Evolutionary conservation across 2,797 vertebrate species (phyloP).

Genomic region (Geotrypetes seraphini): DNA sequence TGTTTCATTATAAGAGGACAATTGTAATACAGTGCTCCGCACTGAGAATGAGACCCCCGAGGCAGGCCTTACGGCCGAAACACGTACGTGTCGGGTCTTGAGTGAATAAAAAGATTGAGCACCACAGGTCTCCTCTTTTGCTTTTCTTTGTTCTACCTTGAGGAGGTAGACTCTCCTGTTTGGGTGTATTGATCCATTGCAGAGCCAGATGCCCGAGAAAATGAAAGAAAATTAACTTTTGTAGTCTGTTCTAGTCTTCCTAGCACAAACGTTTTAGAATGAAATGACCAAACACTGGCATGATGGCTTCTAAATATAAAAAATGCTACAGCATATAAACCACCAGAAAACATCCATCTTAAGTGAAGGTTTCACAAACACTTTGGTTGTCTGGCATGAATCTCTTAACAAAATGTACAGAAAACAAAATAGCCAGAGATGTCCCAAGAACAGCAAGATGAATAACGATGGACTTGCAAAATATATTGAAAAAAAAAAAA

Average conservation of each 20-base stretch:
- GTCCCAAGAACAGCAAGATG: not conserved
- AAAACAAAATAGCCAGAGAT: too few species aligned
- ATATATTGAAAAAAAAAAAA: not conserved
- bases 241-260: constrained; percentile 35
- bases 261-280: constrained; percentile 42
- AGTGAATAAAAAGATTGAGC: too few species aligned
- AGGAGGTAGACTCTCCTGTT: too few species aligned
- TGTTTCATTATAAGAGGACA: too few species aligned
- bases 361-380: not conserved
- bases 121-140: too few species aligned
- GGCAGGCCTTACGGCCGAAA: too few species aligned
- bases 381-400: not conserved
- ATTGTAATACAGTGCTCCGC: too few species aligned
- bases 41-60: too few species aligned
- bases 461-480: not conserved
- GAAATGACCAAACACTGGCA: constrained; percentile 40
- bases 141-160: too few species aligned
- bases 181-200: constrained; percentile 42
- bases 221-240: constrained; percentile 40
- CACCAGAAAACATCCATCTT: constrained; percentile 5
- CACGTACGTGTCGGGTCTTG: too few species aligned
- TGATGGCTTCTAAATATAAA: constrained; percentile 31
- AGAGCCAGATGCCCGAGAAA: constrained; percentile 22
- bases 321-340: too few species aligned
- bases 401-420: too few species aligned